These are phyloP conservation scores for Parotia lawesii DNA, from an alignment of 2,113 vertebrate species.

Conservation along the genomic window DNA sequence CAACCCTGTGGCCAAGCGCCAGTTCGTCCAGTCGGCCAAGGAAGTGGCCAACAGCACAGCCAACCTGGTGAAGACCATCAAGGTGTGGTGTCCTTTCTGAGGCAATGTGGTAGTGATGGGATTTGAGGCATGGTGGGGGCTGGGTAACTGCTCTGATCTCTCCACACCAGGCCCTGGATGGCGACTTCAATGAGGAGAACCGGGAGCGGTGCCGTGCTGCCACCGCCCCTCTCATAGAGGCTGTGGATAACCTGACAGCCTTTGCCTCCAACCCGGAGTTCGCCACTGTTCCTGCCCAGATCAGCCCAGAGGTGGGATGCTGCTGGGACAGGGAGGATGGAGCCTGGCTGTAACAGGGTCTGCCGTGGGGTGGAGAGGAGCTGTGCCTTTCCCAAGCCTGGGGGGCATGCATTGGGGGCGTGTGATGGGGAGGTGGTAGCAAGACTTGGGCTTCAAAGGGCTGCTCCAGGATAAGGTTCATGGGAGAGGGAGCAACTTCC, in stretches of 20 bases:
- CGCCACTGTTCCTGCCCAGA: slow-evolving; percentile 91
- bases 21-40: slow-evolving; percentile 97
- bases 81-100: slow-evolving; percentile 70
- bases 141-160: background rate
- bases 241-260: slow-evolving; percentile 93
- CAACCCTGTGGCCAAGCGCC: slow-evolving; percentile 95
- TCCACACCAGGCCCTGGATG: slow-evolving; percentile 84
- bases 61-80: slow-evolving; percentile 97
- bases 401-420: background rate
- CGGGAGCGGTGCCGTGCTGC: slow-evolving; percentile 88
- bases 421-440: background rate
- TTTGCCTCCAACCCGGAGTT: slow-evolving; percentile 97
- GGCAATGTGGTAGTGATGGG: background rate
- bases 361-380: background rate
- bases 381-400: background rate
- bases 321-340: background rate
- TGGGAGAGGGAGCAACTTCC: background rate
- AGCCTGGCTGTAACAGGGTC: background rate
- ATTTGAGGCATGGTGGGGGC: background rate
- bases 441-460: background rate
- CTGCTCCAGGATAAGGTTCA: background rate
- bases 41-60: slow-evolving; percentile 98
- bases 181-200: slow-evolving; percentile 91
- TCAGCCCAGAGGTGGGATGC: slow-evolving; percentile 86
- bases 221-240: slow-evolving; percentile 91